phyloP scores from a whole-genome alignment of 2,888 invertebrate genomes.

The Iphiclides podalirius region DNA sequence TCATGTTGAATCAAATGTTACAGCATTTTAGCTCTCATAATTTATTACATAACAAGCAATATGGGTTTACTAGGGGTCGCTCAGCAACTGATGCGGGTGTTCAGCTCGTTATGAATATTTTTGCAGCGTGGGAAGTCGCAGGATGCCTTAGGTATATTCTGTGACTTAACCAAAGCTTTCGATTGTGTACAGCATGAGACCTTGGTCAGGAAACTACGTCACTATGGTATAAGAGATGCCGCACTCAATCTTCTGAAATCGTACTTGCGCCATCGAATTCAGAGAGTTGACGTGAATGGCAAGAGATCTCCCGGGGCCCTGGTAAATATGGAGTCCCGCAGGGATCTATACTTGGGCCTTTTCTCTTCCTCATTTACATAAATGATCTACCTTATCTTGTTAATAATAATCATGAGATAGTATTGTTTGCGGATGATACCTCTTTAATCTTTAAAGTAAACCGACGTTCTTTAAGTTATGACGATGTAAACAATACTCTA shows the following conservation, averaged over 20 bases:
- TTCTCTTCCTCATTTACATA: too few relatives aligned
- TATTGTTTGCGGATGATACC: too few relatives aligned
- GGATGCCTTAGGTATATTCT: conserved; percentile 1
- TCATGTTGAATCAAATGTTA: conserved; percentile 7
- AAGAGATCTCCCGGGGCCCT: neutral
- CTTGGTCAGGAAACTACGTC: conserved; percentile 8
- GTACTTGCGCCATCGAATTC: neutral
- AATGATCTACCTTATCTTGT: too few relatives aligned
- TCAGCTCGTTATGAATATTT: conserved; percentile 1
- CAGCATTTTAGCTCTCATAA: conserved; percentile 8
- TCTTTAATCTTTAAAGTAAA: too few relatives aligned
- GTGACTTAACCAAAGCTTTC: conserved; percentile 10
- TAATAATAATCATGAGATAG: too few relatives aligned
- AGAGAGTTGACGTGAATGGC: neutral
- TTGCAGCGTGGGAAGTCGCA: conserved; percentile 9
- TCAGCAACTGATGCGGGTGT: conserved; percentile 9
- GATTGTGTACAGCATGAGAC: conserved; percentile 18
- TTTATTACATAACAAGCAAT: conserved; percentile 5
- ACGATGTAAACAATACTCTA: neutral
- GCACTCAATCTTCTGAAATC: neutral
- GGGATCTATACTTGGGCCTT: too few relatives aligned
- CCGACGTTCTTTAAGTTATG: neutral
- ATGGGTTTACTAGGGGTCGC: neutral
- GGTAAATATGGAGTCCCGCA: too few relatives aligned
- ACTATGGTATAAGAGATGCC: conserved; percentile 12